phyloP scores from a whole-genome alignment of 1,140 invertebrate genomes.

The Campoletis sonorensis region DNA sequence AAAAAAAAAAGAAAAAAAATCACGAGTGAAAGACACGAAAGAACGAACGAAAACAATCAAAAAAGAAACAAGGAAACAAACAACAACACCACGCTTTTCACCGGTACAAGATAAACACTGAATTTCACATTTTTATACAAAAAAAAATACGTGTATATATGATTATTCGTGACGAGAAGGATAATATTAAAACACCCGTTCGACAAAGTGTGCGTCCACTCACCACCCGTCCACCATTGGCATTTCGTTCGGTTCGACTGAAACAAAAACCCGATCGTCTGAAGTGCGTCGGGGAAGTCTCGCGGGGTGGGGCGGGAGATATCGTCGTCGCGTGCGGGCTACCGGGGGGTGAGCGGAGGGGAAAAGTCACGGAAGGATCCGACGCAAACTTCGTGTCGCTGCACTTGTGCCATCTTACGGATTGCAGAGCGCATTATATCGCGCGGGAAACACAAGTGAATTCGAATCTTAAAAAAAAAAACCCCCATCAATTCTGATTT shows the following conservation, averaged over 20 bases:
- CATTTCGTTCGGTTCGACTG: slow-evolving; percentile 52
- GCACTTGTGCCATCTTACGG: too few relatives aligned
- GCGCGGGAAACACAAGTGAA: too few relatives aligned
- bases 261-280: slow-evolving; percentile 41
- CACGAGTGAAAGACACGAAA: too few relatives aligned
- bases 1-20: not conserved
- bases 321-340: not conserved
- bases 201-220: slow-evolving; percentile 8
- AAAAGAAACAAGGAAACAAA: not conserved
- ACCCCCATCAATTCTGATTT: too few relatives aligned
- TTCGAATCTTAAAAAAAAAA: too few relatives aligned
- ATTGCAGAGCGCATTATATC: too few relatives aligned
- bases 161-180: not conserved
- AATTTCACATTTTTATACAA: slow-evolving; percentile 42
- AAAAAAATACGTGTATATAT: slow-evolving; percentile 31
- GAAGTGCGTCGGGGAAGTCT: slow-evolving; percentile 9
- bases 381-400: too few relatives aligned
- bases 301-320: not conserved
- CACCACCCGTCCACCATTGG: slow-evolving; percentile 50
- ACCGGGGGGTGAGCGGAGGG: not conserved
- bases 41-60: not conserved
- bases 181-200: slow-evolving; percentile 12
- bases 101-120: slow-evolving; percentile 10
- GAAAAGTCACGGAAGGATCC: too few relatives aligned
- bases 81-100: slow-evolving; percentile 30